Evolutionary conservation across 2,113 vertebrate genomes (phyloP).

Genomic region (human (Homo sapiens)): DNA sequence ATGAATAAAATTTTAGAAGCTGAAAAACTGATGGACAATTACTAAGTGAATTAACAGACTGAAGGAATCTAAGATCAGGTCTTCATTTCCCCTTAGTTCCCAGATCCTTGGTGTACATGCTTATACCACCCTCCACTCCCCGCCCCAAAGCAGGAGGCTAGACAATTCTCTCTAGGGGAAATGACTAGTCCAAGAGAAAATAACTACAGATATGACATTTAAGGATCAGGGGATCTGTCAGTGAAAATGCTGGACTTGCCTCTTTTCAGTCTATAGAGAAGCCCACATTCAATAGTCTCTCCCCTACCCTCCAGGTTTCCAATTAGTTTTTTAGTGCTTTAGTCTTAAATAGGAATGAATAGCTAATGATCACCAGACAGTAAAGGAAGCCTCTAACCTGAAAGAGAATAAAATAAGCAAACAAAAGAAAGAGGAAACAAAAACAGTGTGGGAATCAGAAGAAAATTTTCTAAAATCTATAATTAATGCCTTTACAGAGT

Average conservation of each 20-base stretch:
- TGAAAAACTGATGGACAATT: not conserved
- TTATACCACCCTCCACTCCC: not conserved
- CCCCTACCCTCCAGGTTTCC: not conserved
- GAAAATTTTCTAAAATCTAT: slow-evolving; percentile 18
- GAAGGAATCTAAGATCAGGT: not conserved
- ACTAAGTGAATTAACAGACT: not conserved
- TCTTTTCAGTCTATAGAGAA: not conserved
- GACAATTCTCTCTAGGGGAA: not conserved
- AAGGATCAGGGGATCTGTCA: not conserved
- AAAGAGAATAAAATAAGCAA: not conserved
- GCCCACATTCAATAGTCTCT: not conserved
- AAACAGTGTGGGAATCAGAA: not conserved
- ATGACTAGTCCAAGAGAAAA: not conserved
- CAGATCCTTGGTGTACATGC: not conserved
- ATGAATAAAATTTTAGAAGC: not conserved
- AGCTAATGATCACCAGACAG: not conserved
- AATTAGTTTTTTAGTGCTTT: not conserved
- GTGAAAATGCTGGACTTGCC: not conserved
- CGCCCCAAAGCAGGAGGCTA: not conserved
- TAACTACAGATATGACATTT: not conserved
- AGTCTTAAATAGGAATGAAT: not conserved
- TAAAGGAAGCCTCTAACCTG: not conserved
- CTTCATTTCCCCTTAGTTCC: not conserved
- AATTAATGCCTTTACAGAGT: not conserved
- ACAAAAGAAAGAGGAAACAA: slow-evolving; percentile 4